Base-by-base conservation (phyloP, 2,113 vertebrate species). In the Calyptommatus sinebrachiatus region DNA sequence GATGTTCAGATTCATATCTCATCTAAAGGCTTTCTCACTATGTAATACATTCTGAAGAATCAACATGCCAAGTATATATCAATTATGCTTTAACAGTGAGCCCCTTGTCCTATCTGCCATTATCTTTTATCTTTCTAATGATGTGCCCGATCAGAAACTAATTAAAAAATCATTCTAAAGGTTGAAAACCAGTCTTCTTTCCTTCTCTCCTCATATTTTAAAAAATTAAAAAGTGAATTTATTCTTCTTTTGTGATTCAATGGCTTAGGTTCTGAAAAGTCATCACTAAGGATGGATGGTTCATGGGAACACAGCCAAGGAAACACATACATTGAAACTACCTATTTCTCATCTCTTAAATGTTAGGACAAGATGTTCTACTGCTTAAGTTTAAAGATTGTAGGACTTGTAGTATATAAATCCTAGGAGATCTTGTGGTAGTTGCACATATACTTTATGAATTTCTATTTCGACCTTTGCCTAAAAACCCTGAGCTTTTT, bases 81-180 rank as follows among this genome's bases (percentile, higher is more conserved):
- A 93, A 93, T 94, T 87, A 83, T 82, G 76, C 85, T 90, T 83
- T 79, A 89, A 88, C 89, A 73, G 57, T 73, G 71, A 83, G 84
- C 90, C 88, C 91, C 83, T 88, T 87, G 83, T 91, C 89, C 88
- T 83, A 91, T 90, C 89, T 78, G 74, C 71, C 89, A 87, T 80
- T 86, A 89, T 90, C 84, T 67, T 82, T 91, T 90, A 90, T 93
- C 91, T 93, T 85, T 80, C 82, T 91, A 94, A 92, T 91, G 92
- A 93, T 91, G 90, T 89, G 91, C 85, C 91, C 90, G 92, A 92
- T 92, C 86, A 92, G 88, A 91, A 93, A 94, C 94, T 93, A 93
- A 94, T 94, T 95, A 92, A 92, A 41, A 94, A 93, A 89, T 89
- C 84, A 9, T 85, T 95, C 82, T 81, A n/a, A 90, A 94, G 85